Evolutionary conservation across 2,888 invertebrate species (phyloP).

Genomic region (Balanococcus diminutus): DNA sequence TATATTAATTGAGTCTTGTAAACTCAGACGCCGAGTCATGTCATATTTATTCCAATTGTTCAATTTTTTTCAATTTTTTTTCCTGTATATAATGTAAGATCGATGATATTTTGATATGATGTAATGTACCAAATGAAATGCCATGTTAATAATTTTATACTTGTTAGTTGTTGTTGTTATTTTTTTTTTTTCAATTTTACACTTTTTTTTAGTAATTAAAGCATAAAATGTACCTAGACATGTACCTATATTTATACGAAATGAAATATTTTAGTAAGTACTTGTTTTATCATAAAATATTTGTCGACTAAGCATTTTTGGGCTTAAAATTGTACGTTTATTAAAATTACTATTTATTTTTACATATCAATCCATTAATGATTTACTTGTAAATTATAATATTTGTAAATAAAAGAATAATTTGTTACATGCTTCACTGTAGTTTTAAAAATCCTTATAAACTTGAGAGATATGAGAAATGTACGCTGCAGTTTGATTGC

Average conservation of each 20-base stretch:
- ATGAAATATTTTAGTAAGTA: constrained; percentile 16
- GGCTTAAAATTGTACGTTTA: constrained; percentile 12
- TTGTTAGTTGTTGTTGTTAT: constrained; percentile 21
- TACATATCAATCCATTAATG: constrained; percentile 44
- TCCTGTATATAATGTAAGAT: not conserved
- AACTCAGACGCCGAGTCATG: no score
- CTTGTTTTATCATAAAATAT: constrained; percentile 1
- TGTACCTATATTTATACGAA: not conserved
- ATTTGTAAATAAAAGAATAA: constrained; percentile 44
- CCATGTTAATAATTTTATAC: constrained; percentile 35
- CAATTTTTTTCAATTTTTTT: not conserved
- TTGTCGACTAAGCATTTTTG: constrained; percentile 15
- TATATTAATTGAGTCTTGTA: not conserved
- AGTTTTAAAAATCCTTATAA: not conserved
- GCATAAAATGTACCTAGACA: constrained; percentile 8
- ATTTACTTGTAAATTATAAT: constrained; percentile 32
- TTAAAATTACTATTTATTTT: constrained; percentile 20
- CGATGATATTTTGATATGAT: not conserved
- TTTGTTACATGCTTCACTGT: constrained; percentile 14
- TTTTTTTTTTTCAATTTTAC: constrained; percentile 37
- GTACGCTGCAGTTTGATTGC: no score
- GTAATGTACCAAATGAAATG: constrained; percentile 30
- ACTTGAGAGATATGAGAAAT: no score
- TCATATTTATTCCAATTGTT: not conserved
- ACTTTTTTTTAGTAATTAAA: constrained; percentile 33